Percentiles rank a stretch among this genome's conserved stretches.
Evolutionary conservation across 2,113 vertebrate genomes (phyloP).

Genomic region (Solea senegalensis): DNA sequence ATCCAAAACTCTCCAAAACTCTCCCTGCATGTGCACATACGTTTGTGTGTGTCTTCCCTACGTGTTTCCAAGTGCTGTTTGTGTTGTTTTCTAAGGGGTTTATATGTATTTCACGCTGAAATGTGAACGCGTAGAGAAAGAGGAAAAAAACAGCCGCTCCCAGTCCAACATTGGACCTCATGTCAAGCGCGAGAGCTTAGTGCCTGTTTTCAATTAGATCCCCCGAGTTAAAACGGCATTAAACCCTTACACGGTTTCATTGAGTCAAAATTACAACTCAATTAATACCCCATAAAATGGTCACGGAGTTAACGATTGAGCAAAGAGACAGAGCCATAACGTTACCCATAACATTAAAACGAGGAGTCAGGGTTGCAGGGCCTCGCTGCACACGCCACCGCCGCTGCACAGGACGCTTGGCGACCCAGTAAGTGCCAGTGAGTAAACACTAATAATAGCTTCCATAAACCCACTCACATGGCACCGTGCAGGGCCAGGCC

Average conservation of each 20-base stretch:
- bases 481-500: constrained; percentile 65
- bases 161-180: constrained; percentile 26
- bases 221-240: constrained; percentile 70
- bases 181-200: constrained; percentile 35
- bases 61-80: no score
- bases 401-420: constrained; percentile 60
- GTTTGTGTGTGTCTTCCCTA: no score
- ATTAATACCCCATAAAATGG: constrained; percentile 82
- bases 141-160: constrained; percentile 19
- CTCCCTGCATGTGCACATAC: constrained; percentile 4
- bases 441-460: constrained; percentile 81
- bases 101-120: constrained; percentile 3
- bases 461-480: constrained; percentile 76
- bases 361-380: constrained; percentile 63
- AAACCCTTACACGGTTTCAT: constrained; percentile 77
- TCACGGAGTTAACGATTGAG: constrained; percentile 79
- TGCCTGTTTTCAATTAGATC: constrained; percentile 79
- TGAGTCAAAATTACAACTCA: constrained; percentile 82
- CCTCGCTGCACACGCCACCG: constrained; percentile 64
- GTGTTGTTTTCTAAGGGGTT: not conserved
- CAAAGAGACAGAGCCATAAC: constrained; percentile 76
- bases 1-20: constrained; percentile 56
- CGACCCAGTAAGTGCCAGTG: constrained; percentile 72
- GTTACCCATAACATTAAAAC: constrained; percentile 76
- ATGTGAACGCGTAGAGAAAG: not conserved